These are phyloP conservation scores for Lynx canadensis DNA, from an alignment of 2,113 vertebrate species.

Conservation along the genomic window DNA sequence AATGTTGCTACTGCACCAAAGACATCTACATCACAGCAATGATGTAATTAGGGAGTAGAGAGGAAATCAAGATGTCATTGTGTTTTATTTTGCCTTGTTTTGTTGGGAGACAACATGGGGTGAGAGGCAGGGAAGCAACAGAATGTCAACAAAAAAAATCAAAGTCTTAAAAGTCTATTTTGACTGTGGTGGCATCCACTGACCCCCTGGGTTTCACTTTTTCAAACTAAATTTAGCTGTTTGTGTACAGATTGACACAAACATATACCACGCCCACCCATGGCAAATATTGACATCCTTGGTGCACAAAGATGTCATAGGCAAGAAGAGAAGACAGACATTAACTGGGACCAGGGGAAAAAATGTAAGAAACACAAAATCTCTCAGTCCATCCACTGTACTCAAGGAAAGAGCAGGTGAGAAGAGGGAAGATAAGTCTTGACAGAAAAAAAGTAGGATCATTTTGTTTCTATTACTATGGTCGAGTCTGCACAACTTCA, in stretches of 20 bases:
- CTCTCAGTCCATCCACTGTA: background rate
- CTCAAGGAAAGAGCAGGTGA: background rate
- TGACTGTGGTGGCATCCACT: background rate
- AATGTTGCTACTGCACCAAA: background rate
- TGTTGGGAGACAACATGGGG: background rate
- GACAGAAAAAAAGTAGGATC: background rate
- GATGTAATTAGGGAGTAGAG: background rate
- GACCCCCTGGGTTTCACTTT: background rate
- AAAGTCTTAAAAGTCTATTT: background rate
- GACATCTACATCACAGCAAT: background rate
- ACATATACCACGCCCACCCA: background rate
- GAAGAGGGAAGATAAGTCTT: background rate
- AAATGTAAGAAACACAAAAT: background rate
- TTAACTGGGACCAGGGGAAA: background rate
- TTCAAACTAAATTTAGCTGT: slow-evolving; percentile 15
- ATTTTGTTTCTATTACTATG: background rate
- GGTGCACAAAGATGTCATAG: background rate
- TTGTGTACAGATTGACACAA: background rate
- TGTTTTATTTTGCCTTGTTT: background rate
- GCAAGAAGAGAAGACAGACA: background rate
- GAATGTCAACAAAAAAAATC: background rate
- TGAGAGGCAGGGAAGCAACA: background rate
- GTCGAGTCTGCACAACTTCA: background rate
- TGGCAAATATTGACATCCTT: background rate
- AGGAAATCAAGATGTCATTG: background rate